Percentiles rank a stretch among this genome's conserved stretches.
These are phyloP conservation scores for Rotaria macrura DNA, from an alignment of 2,888 invertebrate genomes.

Conservation along the genomic window DNA sequence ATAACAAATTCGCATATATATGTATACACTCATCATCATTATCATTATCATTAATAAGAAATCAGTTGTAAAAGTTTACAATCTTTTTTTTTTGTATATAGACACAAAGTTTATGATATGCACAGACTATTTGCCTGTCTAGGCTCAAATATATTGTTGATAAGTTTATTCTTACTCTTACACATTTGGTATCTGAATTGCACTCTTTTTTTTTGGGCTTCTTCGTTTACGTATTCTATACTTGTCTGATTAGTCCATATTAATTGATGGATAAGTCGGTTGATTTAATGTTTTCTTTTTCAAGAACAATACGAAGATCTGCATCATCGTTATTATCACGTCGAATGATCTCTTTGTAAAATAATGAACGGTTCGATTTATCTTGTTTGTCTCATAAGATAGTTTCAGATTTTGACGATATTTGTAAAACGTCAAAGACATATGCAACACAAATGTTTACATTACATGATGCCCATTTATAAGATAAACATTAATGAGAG, in stretches of 20 bases:
- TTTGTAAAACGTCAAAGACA: neutral
- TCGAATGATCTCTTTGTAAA: neutral
- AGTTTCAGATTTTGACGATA: neutral
- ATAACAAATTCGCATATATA: neutral
- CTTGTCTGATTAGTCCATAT: neutral
- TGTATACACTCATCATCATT: neutral
- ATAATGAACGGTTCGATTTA: neutral
- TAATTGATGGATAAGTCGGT: neutral
- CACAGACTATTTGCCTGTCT: neutral
- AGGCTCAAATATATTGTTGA: neutral
- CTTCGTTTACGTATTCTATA: neutral
- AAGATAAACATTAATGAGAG: neutral
- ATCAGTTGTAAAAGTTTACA: neutral
- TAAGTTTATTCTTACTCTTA: neutral
- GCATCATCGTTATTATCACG: neutral
- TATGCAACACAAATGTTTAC: neutral
- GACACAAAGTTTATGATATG: neutral
- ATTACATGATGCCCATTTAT: neutral
- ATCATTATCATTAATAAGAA: neutral
- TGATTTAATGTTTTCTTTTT: neutral
- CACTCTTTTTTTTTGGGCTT: neutral
- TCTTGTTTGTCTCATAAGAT: neutral
- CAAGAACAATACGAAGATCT: neutral
- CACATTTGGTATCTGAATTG: neutral
- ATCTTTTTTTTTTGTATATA: neutral